Percentiles rank a stretch among this genome's conserved stretches.
Conservation (phyloP, 1,140 invertebrate species). For the Kradibia gibbosae region DNA sequence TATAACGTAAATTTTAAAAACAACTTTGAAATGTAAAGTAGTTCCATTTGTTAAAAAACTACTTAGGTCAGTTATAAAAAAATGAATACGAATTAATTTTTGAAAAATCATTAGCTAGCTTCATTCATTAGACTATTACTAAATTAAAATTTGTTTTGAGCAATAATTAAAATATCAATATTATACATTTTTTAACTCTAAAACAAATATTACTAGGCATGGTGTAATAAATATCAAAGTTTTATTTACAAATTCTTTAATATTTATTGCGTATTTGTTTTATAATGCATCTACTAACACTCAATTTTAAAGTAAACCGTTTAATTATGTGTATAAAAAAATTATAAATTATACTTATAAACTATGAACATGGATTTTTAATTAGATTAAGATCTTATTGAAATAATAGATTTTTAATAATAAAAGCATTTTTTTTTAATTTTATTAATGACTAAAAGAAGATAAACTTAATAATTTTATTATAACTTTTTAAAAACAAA, state of each 20-base stretch:
- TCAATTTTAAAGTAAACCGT: background rate
- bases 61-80: background rate
- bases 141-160: background rate
- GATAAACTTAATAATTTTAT: no score
- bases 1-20: background rate
- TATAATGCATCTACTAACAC: no score
- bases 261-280: no score
- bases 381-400: background rate
- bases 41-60: background rate
- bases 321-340: background rate
- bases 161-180: background rate
- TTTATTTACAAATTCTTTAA: no score
- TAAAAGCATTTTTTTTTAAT: background rate
- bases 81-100: background rate
- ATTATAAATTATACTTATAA: background rate
- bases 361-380: background rate
- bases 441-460: no score
- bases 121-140: background rate
- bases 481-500: no score
- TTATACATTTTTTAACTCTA: no score
- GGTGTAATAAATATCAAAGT: no score
- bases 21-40: background rate
- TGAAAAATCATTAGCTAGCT: background rate
- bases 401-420: background rate
- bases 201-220: no score